These are phyloP conservation scores for Patella caerulea DNA, from an alignment of 2,888 invertebrate species.

Conservation along the genomic window DNA sequence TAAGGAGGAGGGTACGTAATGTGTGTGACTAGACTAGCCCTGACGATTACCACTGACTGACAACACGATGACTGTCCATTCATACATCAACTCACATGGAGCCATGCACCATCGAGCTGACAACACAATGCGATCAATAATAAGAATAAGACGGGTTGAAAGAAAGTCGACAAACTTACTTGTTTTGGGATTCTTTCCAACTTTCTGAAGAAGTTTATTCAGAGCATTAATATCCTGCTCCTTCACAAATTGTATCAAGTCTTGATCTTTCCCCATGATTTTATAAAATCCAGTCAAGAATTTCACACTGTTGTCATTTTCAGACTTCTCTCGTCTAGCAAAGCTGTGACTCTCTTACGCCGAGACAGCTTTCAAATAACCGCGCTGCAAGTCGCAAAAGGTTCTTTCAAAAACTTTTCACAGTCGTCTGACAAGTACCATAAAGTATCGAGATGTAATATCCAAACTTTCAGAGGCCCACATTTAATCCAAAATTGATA, in stretches of 20 bases:
- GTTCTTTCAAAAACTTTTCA: background rate
- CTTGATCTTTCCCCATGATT: conserved; percentile 2
- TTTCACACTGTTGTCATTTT: conserved; percentile 4
- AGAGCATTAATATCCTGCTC: conserved; percentile 4
- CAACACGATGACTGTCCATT: too few species aligned
- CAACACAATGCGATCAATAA: too few species aligned
- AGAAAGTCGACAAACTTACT: background rate
- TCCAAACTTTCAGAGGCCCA: background rate
- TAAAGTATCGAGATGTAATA: background rate
- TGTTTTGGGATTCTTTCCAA: conserved; percentile 6
- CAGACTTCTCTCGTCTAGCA: background rate
- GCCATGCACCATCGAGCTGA: too few species aligned
- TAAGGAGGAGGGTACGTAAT: too few species aligned
- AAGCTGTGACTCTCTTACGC: too few species aligned
- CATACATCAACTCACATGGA: too few species aligned
- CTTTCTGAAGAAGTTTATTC: conserved; percentile 1
- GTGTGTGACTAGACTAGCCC: too few species aligned
- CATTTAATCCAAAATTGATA: background rate
- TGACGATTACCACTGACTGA: too few species aligned
- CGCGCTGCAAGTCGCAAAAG: background rate
- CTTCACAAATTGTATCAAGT: background rate
- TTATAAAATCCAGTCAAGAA: background rate
- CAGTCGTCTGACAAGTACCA: background rate
- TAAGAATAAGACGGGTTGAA: too few species aligned
- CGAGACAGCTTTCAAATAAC: background rate